These are phyloP conservation scores for Scaptomyza cyrtandrae DNA, from an alignment of 2,888 invertebrate genomes.

Conservation along the genomic window DNA sequence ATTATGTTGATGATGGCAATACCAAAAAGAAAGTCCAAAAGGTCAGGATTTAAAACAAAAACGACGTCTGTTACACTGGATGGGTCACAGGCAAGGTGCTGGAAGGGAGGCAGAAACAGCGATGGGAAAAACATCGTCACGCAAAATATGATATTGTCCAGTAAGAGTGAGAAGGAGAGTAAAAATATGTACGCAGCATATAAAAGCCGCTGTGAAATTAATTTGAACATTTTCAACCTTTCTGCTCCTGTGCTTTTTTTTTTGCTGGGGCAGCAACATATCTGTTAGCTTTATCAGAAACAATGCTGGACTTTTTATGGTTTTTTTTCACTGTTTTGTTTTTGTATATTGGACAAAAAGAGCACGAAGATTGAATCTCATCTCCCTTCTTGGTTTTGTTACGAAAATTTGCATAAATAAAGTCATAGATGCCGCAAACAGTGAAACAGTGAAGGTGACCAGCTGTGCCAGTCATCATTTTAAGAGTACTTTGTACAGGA, in stretches of 20 bases:
- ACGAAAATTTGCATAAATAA: slow-evolving; percentile 50
- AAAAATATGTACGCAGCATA: slow-evolving; percentile 37
- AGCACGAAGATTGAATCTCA: slow-evolving; percentile 17
- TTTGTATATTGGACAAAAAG: slow-evolving; percentile 16
- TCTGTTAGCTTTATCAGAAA: slow-evolving; percentile 57
- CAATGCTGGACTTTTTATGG: slow-evolving; percentile 61
- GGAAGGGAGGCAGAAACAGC: not conserved
- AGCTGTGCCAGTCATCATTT: slow-evolving; percentile 37
- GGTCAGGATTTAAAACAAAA: slow-evolving; percentile 73
- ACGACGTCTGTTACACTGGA: slow-evolving; percentile 29
- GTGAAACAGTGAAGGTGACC: slow-evolving; percentile 3
- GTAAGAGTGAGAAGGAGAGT: not conserved
- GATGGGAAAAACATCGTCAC: slow-evolving; percentile 33
- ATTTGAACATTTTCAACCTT: slow-evolving; percentile 70
- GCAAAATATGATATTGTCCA: slow-evolving; percentile 61
- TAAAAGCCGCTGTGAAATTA: slow-evolving; percentile 66
- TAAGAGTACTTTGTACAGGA: slow-evolving; percentile 14
- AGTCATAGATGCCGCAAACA: slow-evolving; percentile 29
- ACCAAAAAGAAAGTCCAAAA: slow-evolving; percentile 55
- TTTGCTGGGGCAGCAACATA: slow-evolving; percentile 9
- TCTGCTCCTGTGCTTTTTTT: slow-evolving; percentile 24
- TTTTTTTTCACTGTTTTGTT: slow-evolving; percentile 8
- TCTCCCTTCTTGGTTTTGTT: slow-evolving; percentile 14
- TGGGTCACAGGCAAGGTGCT: not conserved
- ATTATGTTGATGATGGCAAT: slow-evolving; percentile 57